phyloP scores from a whole-genome alignment of 2,888 invertebrate genomes.

The Ophion ventricosus region DNA sequence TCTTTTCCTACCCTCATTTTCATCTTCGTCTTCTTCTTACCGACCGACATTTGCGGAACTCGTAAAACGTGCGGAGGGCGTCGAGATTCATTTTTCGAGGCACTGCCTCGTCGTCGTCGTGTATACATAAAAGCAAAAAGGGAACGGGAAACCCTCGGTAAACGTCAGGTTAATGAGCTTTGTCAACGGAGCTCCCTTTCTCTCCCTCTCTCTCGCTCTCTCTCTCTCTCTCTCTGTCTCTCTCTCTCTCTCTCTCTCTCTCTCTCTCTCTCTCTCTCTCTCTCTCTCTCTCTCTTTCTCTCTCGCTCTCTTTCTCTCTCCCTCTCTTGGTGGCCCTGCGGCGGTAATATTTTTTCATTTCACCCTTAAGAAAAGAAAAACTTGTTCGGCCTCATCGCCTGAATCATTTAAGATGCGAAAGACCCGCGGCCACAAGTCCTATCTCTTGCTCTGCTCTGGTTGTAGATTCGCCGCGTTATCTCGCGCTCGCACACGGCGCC shows the following conservation, averaged over 20 bases:
- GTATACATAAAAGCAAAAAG: conserved; percentile 29
- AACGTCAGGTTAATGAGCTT: conserved; percentile 72
- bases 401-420: conserved; percentile 72
- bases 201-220: background rate
- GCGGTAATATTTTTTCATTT: conserved; percentile 61
- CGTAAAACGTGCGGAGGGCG: conserved; percentile 43
- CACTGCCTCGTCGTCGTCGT: conserved; percentile 8
- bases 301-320: conserved; percentile 29
- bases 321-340: background rate
- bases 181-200: conserved; percentile 67
- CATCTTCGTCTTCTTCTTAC: conserved; percentile 12
- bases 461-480: conserved; percentile 8
- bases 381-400: conserved; percentile 67
- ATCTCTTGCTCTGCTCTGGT: background rate
- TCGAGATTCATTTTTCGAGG: conserved; percentile 59
- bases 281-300: conserved; percentile 61
- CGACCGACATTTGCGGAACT: conserved; percentile 35
- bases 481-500: conserved; percentile 15
- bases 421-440: conserved; percentile 38
- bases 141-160: conserved; percentile 42
- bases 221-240: too few relatives aligned
- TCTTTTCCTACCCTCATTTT: background rate
- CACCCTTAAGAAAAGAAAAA: conserved; percentile 58
- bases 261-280: conserved; percentile 46
- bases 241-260: too few relatives aligned